Evolutionary conservation across 2,797 vertebrate species (phyloP), one percentile per base, ranked within the genome.

Genomic region (Nyctibius grandis): DNA sequence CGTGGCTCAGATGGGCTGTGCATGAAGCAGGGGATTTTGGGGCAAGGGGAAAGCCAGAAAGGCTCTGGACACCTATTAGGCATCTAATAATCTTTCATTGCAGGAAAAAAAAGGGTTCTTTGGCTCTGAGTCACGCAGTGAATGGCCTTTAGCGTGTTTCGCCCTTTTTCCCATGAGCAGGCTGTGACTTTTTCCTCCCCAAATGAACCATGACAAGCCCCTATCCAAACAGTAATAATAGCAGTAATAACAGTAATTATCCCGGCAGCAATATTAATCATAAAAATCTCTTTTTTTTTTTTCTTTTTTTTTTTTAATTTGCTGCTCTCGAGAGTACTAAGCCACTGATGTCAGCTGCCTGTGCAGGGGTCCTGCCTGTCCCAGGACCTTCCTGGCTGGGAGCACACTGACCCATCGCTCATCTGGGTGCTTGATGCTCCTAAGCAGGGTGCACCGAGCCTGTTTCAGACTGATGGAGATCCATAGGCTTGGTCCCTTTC

Each of bases 181-280:
- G 90, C 93, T 79, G 77, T 80, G 96, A 85, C 91, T 96, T 93
- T 91, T 92, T 74, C 88, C 90, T 95, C 94, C 91, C 83, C 47
- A 90, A 82, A 95, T 85, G 93, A 95, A 91, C 80, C 74, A 51
- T 91, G 91, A 94, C 88, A 90, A 96, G 83, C 93, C 83, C 85
- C 90, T 90, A 89, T 82, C 90, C 91, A 94, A 95, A 94, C 88
- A 97, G 91, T 91, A 95, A 89, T 94, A 92, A 93, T 29, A 82
- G 88, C 34, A 90, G 80, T 94, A 96, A 96, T 93, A 95, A 95
- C 89, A 93, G 89, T 93, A 95, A 96, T 96, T 96, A 97, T 93
- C 88, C 83, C 59, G 87, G 90, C 90, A 95, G 92, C 84, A 89
- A 93, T 91, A 93, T 94, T 96, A 88, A 96, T 96, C 70, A 77